A percentile compares a stretch with the other conserved stretches of the same genome.
Conservation (phyloP, 2,888 invertebrate species). For the Atethmia centrago region DNA sequence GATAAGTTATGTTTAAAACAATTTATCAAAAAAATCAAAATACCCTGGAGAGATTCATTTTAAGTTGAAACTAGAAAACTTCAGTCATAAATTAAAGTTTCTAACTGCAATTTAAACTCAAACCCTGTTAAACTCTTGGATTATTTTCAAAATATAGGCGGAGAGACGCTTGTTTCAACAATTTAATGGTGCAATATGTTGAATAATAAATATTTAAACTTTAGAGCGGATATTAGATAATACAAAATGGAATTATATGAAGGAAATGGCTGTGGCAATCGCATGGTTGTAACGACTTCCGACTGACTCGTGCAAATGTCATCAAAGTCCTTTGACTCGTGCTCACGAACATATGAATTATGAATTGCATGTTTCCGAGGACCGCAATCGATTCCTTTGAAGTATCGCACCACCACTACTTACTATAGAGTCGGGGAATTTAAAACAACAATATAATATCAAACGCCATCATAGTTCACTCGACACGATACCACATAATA, state of each 20-base stretch:
- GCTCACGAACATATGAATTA: slow-evolving; percentile 37
- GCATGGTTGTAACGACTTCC: slow-evolving; percentile 26
- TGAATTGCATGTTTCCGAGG: slow-evolving; percentile 38
- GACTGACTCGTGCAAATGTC: slow-evolving; percentile 47
- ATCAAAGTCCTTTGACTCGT: slow-evolving; percentile 42
- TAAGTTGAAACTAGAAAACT: slow-evolving; percentile 38
- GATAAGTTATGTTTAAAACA: neutral
- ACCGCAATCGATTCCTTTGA: slow-evolving; percentile 33
- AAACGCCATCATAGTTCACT: slow-evolving; percentile 32
- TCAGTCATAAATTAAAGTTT: slow-evolving; percentile 33
- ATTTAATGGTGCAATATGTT: slow-evolving; percentile 2
- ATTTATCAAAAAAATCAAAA: slow-evolving; percentile 9
- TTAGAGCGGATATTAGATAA: slow-evolving; percentile 44
- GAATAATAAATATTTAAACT: slow-evolving; percentile 43
- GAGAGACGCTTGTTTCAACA: slow-evolving; percentile 26
- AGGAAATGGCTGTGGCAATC: slow-evolving; percentile 37
- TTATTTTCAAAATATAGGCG: slow-evolving; percentile 33
- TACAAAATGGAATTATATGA: slow-evolving; percentile 27
- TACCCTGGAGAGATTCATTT: neutral
- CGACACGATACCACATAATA: slow-evolving; percentile 17
- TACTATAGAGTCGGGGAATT: neutral
- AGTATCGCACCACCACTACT: slow-evolving; percentile 1
- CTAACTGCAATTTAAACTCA: slow-evolving; percentile 32
- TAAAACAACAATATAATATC: slow-evolving; percentile 33
- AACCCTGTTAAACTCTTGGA: neutral